Base-by-base conservation (phyloP, 1,140 invertebrate species). In the Pogonomyrmex barbatus region DNA sequence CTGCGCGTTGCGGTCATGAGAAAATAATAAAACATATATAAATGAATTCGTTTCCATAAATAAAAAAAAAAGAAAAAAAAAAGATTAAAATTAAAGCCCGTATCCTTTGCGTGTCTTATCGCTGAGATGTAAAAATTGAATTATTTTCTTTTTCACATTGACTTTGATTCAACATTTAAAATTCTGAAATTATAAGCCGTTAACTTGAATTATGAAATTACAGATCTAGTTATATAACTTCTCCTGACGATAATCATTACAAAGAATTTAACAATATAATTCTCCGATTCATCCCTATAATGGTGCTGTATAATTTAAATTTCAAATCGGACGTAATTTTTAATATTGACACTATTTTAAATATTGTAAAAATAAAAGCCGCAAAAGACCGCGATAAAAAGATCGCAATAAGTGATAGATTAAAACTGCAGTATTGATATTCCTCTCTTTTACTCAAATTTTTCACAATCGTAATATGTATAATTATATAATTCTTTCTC, bases 261-360 rank as follows among this genome's bases (percentile, higher is more conserved):
- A 24, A 54, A 45, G 17, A 73, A 73, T 73, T 70, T 36, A 24
- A 30, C 39, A 50, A 47, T 58, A 47, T 12, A 10, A 82, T 82
- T 82, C 24, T n/a, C 33, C 8, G 33, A 24, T 24, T 68, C 39
- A 17, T 82, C 47, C 39, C 36, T 17, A 36, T 82, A 73, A 82
- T 2, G 3, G 14, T 24, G 30, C 42, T 73, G 24, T 58, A 39
- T 39, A 58, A 82, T 73, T 62, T 73, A 17, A 82, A 82, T 82
- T 82, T 58, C 67, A 82, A 73, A 82, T 73, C 67, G 17, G 9
- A 24, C 24, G 30, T 82, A 82, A 82, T 60, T 73, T 58, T 17
- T 67, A 60, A 73, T 82, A 82, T 82, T 54, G 67, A 82, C 42
- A 73, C 17, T 82, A 52, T 52, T 73, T 82, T 73, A 71, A 71